Conservation (phyloP, 2,888 invertebrate genomes). For the Heliothis peltigera region DNA sequence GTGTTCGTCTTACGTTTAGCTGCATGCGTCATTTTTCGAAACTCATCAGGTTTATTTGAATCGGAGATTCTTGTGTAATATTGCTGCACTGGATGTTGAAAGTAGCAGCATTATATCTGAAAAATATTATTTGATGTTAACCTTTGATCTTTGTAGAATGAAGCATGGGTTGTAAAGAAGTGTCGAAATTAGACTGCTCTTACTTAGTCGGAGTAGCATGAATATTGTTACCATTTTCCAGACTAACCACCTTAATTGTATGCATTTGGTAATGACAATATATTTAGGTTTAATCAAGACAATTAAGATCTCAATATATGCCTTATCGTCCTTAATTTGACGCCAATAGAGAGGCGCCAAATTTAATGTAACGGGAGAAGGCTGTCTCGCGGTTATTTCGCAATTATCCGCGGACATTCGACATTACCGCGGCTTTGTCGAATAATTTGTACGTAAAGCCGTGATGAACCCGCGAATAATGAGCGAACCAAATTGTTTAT, state of each 20-base stretch:
- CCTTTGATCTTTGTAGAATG: not conserved
- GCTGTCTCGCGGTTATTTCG: slow-evolving; percentile 84
- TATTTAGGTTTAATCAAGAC: slow-evolving; percentile 26
- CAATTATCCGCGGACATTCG: slow-evolving; percentile 87
- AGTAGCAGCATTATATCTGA: slow-evolving; percentile 77
- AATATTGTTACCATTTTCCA: not conserved
- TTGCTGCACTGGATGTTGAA: slow-evolving; percentile 60
- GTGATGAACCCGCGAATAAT: slow-evolving; percentile 86
- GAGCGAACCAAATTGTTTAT: slow-evolving; percentile 87
- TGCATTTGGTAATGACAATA: not conserved
- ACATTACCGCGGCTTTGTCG: slow-evolving; percentile 84
- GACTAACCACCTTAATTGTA: not conserved
- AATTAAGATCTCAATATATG: slow-evolving; percentile 58
- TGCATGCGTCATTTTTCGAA: slow-evolving; percentile 82
- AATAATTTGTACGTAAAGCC: slow-evolving; percentile 84
- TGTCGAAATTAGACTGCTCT: not conserved
- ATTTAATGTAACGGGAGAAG: slow-evolving; percentile 83
- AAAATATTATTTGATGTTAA: slow-evolving; percentile 60
- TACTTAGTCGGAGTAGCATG: not conserved
- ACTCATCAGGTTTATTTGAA: slow-evolving; percentile 64
- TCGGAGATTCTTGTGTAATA: slow-evolving; percentile 52
- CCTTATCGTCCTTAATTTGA: slow-evolving; percentile 73
- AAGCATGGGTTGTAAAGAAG: not conserved
- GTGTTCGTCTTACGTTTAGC: slow-evolving; percentile 78
- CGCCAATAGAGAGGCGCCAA: slow-evolving; percentile 81